Percentiles rank a stretch among this genome's conserved stretches.
These are phyloP conservation scores for Himantopus leucocephalus DNA, from an alignment of 2,113 vertebrate genomes.

Conservation along the genomic window DNA sequence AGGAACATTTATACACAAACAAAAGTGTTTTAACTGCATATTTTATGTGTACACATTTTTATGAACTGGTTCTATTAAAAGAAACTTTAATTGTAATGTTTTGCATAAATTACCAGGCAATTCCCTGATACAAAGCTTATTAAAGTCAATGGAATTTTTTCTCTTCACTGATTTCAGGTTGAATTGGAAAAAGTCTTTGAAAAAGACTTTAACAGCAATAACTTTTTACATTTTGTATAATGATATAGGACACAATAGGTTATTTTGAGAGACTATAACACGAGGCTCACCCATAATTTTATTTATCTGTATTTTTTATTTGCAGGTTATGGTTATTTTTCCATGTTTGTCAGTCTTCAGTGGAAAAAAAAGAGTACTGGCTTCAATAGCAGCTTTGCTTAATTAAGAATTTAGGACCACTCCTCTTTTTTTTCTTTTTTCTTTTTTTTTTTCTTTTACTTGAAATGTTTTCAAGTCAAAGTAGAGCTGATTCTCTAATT, in stretches of 20 bases:
- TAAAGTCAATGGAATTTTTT: constrained; percentile 10
- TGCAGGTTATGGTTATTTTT: background rate
- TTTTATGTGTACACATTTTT: background rate
- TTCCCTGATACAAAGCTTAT: background rate
- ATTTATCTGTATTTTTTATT: background rate
- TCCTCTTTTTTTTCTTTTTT: background rate
- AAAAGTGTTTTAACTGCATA: background rate
- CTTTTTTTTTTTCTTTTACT: background rate
- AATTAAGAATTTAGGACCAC: constrained; percentile 14
- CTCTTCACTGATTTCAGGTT: constrained; percentile 9
- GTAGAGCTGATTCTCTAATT: constrained; percentile 11
- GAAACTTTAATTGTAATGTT: background rate
- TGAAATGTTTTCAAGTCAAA: constrained; percentile 31
- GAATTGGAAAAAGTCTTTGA: constrained; percentile 9
- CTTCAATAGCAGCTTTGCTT: background rate
- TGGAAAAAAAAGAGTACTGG: background rate
- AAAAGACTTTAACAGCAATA: background rate
- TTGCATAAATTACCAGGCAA: background rate
- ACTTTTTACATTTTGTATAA: background rate
- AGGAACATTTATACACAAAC: background rate
- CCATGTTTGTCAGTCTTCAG: background rate
- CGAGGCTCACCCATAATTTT: background rate
- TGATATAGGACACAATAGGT: background rate
- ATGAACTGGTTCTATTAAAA: background rate
- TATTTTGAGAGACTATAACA: background rate